Conservation (phyloP, 2,888 invertebrate species). For the Amphipoea oculea region DNA sequence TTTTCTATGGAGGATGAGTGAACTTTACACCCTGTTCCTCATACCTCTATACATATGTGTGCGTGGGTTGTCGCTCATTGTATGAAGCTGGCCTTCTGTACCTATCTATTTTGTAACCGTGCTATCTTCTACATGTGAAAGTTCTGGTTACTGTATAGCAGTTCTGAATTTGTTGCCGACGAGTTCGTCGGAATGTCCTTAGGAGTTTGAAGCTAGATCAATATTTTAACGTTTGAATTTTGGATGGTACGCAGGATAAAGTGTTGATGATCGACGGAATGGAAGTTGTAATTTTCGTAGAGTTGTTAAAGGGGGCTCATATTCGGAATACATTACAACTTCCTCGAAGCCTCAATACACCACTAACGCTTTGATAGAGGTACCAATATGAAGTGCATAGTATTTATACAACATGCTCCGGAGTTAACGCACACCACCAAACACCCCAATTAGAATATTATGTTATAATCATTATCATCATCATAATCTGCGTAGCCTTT, state of each 20-base stretch:
- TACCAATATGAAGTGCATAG: background rate
- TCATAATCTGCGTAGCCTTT: too few relatives aligned
- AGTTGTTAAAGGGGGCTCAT: background rate
- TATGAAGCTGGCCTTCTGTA: background rate
- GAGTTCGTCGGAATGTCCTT: conserved; percentile 33
- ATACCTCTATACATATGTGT: too few relatives aligned
- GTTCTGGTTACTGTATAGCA: conserved; percentile 29
- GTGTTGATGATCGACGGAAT: background rate
- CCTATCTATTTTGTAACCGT: too few relatives aligned
- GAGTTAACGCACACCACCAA: too few relatives aligned
- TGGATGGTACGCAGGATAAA: background rate
- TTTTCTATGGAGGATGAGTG: too few relatives aligned
- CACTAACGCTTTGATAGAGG: background rate
- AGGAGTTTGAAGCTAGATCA: conserved; percentile 33
- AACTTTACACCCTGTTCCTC: too few relatives aligned
- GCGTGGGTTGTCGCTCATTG: background rate
- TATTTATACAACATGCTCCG: background rate
- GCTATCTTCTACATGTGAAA: conserved; percentile 34
- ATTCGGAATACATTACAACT: background rate
- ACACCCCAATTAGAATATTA: too few relatives aligned
- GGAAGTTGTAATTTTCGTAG: background rate
- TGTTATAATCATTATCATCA: too few relatives aligned
- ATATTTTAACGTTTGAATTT: conserved; percentile 35
- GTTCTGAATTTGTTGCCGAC: conserved; percentile 48
- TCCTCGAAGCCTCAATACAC: background rate